Evolutionary conservation across 2,797 vertebrate species (phyloP), one percentile per base, ranked within the genome.

Genomic region (Florisuga fusca): DNA sequence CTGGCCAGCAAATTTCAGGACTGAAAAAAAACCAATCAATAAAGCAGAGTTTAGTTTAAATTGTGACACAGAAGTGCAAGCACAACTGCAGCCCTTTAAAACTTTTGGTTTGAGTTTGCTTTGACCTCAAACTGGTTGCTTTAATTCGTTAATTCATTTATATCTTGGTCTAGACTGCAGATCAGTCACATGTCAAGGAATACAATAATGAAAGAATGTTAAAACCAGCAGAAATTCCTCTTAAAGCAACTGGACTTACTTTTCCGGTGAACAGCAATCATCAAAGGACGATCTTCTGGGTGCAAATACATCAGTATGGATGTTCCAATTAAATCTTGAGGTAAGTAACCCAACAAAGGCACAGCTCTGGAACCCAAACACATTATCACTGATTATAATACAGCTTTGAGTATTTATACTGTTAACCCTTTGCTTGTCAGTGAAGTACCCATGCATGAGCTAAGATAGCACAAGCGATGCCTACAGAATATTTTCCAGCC

Each of bases 261-360:
- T 84, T 98, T 98, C 5, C 76, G 94, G 67, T 98, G 98, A 79
- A 98, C 2, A 7, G 97, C 90, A 18, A 98, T 46, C 98, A 98
- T 98, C 75, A 98, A 73, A n/a, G 97, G 87, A 54, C 96, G 95
- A 83, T 98, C 98, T 33, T 98, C 98, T 1, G 98, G 98, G 81
- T 98, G 98, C 87, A 98, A 43, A 64, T 98, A 94, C 46, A 80
- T 93, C 51, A 98, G 75, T 59, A 98, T 87, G 3, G 98, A 98
- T 0, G 97, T 98, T 63, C 98, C 98, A 26, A 98, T 85, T 93
- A 98, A 94, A 80, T 98, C 98, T 45, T 98, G 98, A 82, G 98
- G 98, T 51, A 98, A 97, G 82, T 97, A 98, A 55, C 98, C 98
- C 96, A 98, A 94, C 91, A 98, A 96, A 92, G 98, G 98, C 93